phyloP scores from a whole-genome alignment of 2,113 vertebrate genomes.

The Barnardius zonarius region DNA sequence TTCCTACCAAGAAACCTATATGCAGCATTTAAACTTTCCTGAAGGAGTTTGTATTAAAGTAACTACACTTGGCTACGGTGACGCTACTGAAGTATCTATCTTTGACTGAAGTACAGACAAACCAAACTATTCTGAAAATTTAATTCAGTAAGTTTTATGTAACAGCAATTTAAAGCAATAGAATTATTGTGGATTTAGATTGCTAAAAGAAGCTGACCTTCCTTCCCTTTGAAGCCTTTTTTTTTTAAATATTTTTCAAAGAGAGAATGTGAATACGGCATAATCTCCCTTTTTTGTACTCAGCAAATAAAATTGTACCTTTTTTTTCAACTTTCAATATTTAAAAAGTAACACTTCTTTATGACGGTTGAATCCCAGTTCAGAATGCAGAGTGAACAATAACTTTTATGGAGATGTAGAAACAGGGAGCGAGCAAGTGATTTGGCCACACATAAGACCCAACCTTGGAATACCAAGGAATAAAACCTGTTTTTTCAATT shows the following conservation, averaged over 20 bases:
- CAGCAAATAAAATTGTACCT: neutral
- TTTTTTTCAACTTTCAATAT: neutral
- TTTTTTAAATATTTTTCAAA: neutral
- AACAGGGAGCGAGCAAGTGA: neutral
- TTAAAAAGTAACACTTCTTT: neutral
- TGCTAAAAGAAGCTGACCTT: neutral
- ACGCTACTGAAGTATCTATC: neutral
- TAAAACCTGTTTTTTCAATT: neutral
- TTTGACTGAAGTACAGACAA: conserved; percentile 17
- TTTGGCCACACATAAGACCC: neutral
- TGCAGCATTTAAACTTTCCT: neutral
- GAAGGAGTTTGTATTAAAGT: neutral
- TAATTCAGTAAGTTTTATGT: conserved; percentile 10
- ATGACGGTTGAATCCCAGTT: neutral
- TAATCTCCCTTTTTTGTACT: fast-evolving
- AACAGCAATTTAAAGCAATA: conserved; percentile 4
- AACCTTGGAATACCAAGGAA: neutral
- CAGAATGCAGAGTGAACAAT: neutral
- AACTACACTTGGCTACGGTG: neutral
- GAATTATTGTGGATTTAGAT: neutral
- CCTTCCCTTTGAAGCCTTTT: neutral
- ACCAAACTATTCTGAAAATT: neutral
- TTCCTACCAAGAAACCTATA: neutral
- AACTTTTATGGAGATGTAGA: neutral
- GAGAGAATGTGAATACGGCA: neutral